A percentile compares a stretch with the other conserved stretches of the same genome.
These are phyloP conservation scores for Ennomos fuscantarius DNA, from an alignment of 2,888 invertebrate genomes.

Conservation along the genomic window DNA sequence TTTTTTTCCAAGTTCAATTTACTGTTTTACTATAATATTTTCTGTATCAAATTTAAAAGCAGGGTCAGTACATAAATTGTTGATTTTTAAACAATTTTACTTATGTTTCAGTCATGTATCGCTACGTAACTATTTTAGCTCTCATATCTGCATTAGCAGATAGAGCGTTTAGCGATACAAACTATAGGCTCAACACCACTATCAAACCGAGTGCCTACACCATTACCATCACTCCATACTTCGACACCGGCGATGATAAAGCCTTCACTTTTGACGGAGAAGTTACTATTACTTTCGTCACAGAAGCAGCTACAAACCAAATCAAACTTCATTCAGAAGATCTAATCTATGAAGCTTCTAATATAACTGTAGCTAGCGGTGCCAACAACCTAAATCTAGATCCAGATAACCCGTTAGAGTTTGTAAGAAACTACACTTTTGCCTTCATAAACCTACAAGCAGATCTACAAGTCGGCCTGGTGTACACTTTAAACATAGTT, in stretches of 20 bases:
- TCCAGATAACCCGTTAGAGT: conserved; percentile 55
- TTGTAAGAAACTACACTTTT: conserved; percentile 73
- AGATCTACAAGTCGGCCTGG: conserved; percentile 59
- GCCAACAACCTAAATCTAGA: conserved; percentile 45
- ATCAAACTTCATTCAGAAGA: conserved; percentile 75
- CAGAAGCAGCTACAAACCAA: conserved; percentile 52
- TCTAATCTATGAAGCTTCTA: conserved; percentile 53
- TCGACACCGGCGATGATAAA: conserved; percentile 66
- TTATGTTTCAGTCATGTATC: conserved; percentile 63
- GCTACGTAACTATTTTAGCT: conserved; percentile 45
- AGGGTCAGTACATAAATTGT: too few relatives aligned
- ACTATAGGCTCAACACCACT: conserved; percentile 67
- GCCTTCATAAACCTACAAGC: conserved; percentile 72
- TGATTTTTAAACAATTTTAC: conserved; percentile 10
- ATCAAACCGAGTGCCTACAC: conserved; percentile 83
- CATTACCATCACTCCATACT: conserved; percentile 80
- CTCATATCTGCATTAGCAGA: conserved; percentile 49
- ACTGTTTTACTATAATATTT: too few relatives aligned
- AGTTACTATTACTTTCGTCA: conserved; percentile 69
- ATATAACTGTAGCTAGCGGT: conserved; percentile 56
- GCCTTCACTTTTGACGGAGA: conserved; percentile 79
- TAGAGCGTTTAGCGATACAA: conserved; percentile 56
- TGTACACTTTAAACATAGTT: conserved; percentile 77
- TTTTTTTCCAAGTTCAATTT: too few relatives aligned
- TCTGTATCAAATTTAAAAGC: too few relatives aligned